These are phyloP conservation scores for Caenorhabditis angaria DNA, from an alignment of 2,888 invertebrate species.

Conservation along the genomic window DNA sequence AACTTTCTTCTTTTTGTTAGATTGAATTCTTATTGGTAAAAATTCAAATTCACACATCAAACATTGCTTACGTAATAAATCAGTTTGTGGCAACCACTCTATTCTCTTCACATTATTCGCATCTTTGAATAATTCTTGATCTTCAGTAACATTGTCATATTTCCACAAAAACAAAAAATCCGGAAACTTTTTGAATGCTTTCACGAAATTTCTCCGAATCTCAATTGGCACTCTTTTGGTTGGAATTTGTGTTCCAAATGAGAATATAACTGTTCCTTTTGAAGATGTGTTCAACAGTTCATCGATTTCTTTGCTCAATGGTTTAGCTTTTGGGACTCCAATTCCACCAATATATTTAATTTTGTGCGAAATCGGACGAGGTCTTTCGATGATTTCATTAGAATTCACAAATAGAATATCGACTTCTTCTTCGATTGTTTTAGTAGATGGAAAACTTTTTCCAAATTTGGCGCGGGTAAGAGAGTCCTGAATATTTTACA, in stretches of 20 bases:
- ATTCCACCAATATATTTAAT: conserved; percentile 62
- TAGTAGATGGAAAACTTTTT: conserved; percentile 18
- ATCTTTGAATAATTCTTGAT: conserved; percentile 36
- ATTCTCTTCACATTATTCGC: conserved; percentile 46
- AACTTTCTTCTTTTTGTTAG: neutral
- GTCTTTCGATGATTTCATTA: conserved; percentile 60
- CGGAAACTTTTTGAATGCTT: conserved; percentile 54
- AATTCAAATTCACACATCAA: too few species aligned
- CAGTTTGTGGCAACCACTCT: conserved; percentile 61
- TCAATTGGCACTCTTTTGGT: conserved; percentile 34
- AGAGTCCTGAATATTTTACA: conserved; percentile 15
- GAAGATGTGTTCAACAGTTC: conserved; percentile 16
- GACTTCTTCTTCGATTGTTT: conserved; percentile 25
- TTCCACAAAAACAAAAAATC: conserved; percentile 57
- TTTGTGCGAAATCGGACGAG: conserved; percentile 53
- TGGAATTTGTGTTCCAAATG: conserved; percentile 54
- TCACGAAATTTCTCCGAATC: conserved; percentile 43
- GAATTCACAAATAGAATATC: conserved; percentile 54
- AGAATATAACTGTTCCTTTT: conserved; percentile 56
- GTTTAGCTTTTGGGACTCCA: conserved; percentile 30
- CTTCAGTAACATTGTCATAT: conserved; percentile 41
- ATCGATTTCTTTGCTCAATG: conserved; percentile 25
- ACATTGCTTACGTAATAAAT: conserved; percentile 22
- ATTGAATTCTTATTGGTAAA: neutral
- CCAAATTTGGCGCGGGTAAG: conserved; percentile 26